Evolutionary conservation across 2,888 invertebrate species (phyloP).

Genomic region (Siphlonurus alternatus): DNA sequence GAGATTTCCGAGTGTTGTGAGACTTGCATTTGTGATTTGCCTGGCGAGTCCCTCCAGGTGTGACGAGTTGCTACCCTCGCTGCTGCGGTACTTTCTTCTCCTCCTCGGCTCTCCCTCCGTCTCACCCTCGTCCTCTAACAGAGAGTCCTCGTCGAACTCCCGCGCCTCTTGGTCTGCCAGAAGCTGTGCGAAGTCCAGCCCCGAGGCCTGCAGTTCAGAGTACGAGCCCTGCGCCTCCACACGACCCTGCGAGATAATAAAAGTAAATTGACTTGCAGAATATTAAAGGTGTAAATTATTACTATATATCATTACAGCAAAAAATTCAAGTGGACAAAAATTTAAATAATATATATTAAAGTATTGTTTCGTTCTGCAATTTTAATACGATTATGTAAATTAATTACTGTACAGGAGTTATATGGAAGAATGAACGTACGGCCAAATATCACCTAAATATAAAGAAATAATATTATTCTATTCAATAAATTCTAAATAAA

Average conservation of each 20-base stretch:
- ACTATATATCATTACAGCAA: not conserved
- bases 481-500: no score
- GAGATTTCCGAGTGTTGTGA: no score
- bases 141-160: not conserved
- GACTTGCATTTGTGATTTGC: no score
- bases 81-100: not conserved
- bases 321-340: not conserved
- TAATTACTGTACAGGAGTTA: no score
- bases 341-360: not conserved
- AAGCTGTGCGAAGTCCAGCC: conserved; percentile 60
- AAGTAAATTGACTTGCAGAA: conserved; percentile 16
- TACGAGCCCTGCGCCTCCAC: conserved; percentile 40
- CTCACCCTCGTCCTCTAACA: not conserved
- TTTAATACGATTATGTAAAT: no score
- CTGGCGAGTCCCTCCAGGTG: no score
- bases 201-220: conserved; percentile 50
- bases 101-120: conserved; percentile 9
- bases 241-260: conserved; percentile 24
- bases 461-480: no score
- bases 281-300: not conserved
- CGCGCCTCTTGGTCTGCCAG: conserved; percentile 23
- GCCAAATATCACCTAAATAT: no score
- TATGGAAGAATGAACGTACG: no score
- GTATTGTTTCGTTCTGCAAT: no score
- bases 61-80: no score